Evolutionary conservation across 2,888 invertebrate genomes (phyloP).

Genomic region (Plemyria rubiginata): DNA sequence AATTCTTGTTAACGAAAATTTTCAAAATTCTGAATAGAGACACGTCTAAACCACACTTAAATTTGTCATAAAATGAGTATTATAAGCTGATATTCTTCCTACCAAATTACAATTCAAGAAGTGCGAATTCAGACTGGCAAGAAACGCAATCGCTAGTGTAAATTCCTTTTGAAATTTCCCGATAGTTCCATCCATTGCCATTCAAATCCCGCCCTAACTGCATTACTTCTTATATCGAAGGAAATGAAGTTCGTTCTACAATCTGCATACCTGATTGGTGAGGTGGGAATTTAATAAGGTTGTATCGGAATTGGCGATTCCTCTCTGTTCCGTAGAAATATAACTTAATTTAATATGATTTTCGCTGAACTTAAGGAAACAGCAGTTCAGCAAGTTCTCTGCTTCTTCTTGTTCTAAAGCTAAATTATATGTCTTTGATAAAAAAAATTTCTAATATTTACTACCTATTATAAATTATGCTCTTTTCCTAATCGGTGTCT

Average conservation of each 20-base stretch:
- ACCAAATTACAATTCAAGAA: conserved; percentile 20
- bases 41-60: not conserved
- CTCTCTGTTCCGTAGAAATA: not conserved
- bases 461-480: no score
- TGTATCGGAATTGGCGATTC: conserved; percentile 19
- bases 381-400: not conserved
- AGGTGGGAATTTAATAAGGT: conserved; percentile 34
- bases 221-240: conserved; percentile 24
- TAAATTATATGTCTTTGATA: no score
- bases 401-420: no score
- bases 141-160: conserved; percentile 11
- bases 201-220: conserved; percentile 28
- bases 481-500: no score
- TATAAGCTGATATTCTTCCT: not conserved
- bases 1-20: not conserved
- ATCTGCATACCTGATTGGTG: conserved; percentile 41
- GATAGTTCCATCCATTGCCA: conserved; percentile 23
- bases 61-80: not conserved
- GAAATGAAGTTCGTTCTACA: conserved; percentile 31
- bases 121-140: conserved; percentile 19
- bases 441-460: no score
- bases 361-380: not conserved
- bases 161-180: conserved; percentile 14
- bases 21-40: not conserved
- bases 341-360: conserved; percentile 11